Percentiles rank a stretch among this genome's conserved stretches.
These are phyloP conservation scores for Aphelinus certus DNA, from an alignment of 1,140 invertebrate species.

Conservation along the genomic window DNA sequence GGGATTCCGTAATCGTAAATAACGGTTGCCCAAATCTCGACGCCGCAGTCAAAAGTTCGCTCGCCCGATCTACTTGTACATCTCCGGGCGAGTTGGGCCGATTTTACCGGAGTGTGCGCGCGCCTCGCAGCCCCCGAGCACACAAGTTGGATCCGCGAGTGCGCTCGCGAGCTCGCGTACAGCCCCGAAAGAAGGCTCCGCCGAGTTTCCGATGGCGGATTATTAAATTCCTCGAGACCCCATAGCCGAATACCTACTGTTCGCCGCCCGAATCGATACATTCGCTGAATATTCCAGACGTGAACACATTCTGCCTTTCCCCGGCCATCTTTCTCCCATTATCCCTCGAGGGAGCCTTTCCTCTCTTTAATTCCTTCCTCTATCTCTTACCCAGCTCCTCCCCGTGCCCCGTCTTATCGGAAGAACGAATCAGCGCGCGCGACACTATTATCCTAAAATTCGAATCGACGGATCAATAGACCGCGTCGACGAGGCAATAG, in stretches of 20 bases:
- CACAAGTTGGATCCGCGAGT: background rate
- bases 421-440: too few relatives aligned
- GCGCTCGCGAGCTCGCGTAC: conserved; percentile 27
- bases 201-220: conserved; percentile 60
- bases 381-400: background rate
- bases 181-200: conserved; percentile 45
- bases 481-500: background rate
- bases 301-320: conserved; percentile 38
- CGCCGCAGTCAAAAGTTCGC: too few relatives aligned
- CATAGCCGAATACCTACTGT: conserved; percentile 61
- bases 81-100: too few relatives aligned
- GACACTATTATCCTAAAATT: too few relatives aligned
- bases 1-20: too few relatives aligned
- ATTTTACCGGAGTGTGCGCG: too few relatives aligned
- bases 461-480: too few relatives aligned
- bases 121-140: background rate
- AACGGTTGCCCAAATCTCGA: too few relatives aligned
- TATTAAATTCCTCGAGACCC: conserved; percentile 66
- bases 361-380: conserved; percentile 2
- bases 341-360: too few relatives aligned
- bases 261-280: conserved; percentile 59
- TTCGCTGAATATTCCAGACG: conserved; percentile 64
- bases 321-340: conserved; percentile 15
- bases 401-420: too few relatives aligned
- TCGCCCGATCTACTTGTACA: too few relatives aligned